Evolutionary conservation across 2,797 vertebrate genomes (phyloP), one percentile per base, ranked within the genome.

Genomic region (Ctenochaetus hawaiiensis): DNA sequence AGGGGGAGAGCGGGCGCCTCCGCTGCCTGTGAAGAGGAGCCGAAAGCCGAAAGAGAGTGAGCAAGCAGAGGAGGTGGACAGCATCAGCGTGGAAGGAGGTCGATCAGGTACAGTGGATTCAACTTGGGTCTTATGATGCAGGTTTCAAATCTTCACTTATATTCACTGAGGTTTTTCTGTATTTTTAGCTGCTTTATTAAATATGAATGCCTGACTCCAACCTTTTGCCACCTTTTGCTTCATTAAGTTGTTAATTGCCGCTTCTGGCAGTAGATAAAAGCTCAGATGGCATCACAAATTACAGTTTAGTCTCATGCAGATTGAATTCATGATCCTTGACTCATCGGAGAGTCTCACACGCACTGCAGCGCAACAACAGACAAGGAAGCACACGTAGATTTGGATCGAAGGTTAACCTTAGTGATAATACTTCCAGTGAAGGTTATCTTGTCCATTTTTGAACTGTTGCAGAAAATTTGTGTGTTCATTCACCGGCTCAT

Each of bases 71-170:
- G 76, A 82, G n/a, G 68, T 43, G 22, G 81, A 78, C 13, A 6
- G 52, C 41, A 13, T 61, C 61, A 11, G 48, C 2, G 75, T 75
- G 53, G 83, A 93, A 26, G 86, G 81, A 48, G 60, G 82, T 1
- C 87, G 90, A 80, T 94, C 95, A 93, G 95, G 95, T 96, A 93
- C 12, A 14, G 49, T 37, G 4, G n/a, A 1, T 57, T 47, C 51
- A 13, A 30, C 18, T 23, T 11, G 4, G 6, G 4, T 58, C 13
- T 47, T 17, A 5, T 11, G 1, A 34, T n/a, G 17, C 9, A 0
- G 10, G 9, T 30, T 48, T 52, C 52, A 26, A 26, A 30, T 30
- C 4, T 30, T 30, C 26, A 3, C 26, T 30, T 30, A 30, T 30
- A 30, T 30, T 30, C 26, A 30, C 26, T 30, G 26, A 30, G 26